Conservation (phyloP, 2,797 vertebrate genomes). For the Phaenicophaeus curvirostris region DNA sequence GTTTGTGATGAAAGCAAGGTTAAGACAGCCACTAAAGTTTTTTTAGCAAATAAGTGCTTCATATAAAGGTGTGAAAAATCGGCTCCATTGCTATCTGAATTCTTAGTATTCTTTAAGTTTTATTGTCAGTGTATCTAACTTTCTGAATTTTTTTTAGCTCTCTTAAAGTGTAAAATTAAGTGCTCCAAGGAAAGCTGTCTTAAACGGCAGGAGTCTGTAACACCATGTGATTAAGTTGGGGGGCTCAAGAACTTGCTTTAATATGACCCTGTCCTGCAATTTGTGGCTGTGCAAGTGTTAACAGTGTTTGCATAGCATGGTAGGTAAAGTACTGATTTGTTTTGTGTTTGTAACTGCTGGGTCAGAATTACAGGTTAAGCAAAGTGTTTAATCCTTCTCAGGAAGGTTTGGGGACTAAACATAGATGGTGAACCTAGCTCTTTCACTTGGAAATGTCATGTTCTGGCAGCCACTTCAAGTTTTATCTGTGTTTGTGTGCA, state of each 20-base stretch:
- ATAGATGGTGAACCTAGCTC: neutral
- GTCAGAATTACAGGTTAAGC: neutral
- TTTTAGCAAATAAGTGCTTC: neutral
- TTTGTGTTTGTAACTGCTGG: neutral
- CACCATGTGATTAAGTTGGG: neutral
- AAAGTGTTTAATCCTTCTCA: neutral
- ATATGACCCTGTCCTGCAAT: neutral
- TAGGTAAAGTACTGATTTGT: neutral
- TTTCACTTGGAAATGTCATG: neutral
- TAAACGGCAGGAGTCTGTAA: neutral
- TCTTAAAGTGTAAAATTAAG: too few relatives aligned
- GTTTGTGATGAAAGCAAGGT: neutral
- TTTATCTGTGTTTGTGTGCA: neutral
- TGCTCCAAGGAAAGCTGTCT: neutral
- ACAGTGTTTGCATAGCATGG: accelerated
- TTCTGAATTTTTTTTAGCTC: too few relatives aligned
- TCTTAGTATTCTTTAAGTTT: neutral
- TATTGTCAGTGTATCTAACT: neutral
- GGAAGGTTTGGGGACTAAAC: neutral
- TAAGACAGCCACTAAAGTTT: neutral
- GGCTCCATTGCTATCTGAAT: neutral
- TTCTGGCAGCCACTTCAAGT: neutral
- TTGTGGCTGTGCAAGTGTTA: neutral
- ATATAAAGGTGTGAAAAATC: neutral
- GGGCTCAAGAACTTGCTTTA: neutral